Evolutionary conservation across 2,113 vertebrate species (phyloP).

Genomic region (Lethenteron reissneri): DNA sequence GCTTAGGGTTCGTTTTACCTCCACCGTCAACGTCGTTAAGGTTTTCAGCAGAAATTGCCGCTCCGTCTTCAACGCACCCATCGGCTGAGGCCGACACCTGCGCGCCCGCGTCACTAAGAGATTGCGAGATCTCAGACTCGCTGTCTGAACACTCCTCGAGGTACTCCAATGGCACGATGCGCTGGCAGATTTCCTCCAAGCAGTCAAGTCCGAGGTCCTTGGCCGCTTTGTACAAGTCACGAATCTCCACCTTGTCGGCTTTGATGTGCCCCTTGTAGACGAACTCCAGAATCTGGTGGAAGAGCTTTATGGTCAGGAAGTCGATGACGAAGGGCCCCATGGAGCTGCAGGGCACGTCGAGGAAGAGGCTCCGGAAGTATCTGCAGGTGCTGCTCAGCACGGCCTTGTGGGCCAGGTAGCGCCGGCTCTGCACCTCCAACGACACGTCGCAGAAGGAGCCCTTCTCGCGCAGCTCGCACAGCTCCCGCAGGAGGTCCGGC

Average conservation of each 20-base stretch:
- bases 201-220: conserved; percentile 5
- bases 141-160: conserved; percentile 4
- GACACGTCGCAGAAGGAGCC: conserved; percentile 5
- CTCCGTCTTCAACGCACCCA: neutral
- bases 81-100: neutral
- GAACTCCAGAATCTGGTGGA: neutral
- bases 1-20: neutral
- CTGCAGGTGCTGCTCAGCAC: conserved; percentile 5
- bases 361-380: conserved; percentile 4
- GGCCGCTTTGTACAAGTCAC: neutral
- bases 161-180: neutral
- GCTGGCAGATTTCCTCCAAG: conserved; percentile 2
- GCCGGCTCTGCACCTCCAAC: conserved; percentile 1
- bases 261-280: neutral
- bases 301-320: conserved; percentile 4
- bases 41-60: neutral
- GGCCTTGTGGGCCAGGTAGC: conserved; percentile 3
- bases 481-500: conserved; percentile 2
- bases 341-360: neutral
- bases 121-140: neutral
- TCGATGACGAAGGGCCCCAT: conserved; percentile 5
- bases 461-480: conserved; percentile 5
- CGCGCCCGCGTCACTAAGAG: neutral
- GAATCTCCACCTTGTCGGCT: neutral
- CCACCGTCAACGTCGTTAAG: neutral